Percentiles rank a stretch among this genome's conserved stretches.
phyloP scores from a whole-genome alignment of 1,140 invertebrate genomes.

The Odontomachus brunneus region DNA sequence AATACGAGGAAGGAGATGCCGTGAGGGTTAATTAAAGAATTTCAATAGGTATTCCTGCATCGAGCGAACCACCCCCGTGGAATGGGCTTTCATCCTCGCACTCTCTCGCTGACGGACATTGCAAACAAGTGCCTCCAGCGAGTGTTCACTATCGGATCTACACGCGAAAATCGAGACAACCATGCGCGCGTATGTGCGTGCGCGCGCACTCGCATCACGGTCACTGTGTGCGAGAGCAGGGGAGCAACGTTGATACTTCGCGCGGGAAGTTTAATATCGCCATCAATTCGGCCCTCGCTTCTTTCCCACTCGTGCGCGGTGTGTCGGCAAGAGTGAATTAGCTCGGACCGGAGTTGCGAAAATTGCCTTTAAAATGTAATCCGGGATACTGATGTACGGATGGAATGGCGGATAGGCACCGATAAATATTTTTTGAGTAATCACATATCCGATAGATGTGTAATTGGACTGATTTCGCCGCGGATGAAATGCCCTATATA shows the following conservation, averaged over 20 bases:
- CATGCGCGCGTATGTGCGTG: not conserved
- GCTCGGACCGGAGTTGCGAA: conserved; percentile 29
- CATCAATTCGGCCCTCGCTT: conserved; percentile 66
- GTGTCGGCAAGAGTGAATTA: conserved; percentile 62
- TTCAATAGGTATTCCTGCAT: conserved; percentile 77
- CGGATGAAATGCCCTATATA: conserved; percentile 69
- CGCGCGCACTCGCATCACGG: not conserved
- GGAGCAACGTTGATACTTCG: conserved; percentile 44
- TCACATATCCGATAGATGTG: conserved; percentile 69
- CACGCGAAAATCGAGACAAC: conserved; percentile 63
- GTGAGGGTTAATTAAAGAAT: conserved; percentile 80
- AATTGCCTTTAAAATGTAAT: conserved; percentile 64
- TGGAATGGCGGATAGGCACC: conserved; percentile 54
- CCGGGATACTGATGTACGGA: conserved; percentile 57
- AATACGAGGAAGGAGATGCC: conserved; percentile 42
- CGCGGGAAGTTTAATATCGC: conserved; percentile 73
- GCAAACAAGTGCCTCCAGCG: conserved; percentile 74
- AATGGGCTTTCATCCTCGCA: conserved; percentile 72
- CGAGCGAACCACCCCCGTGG: conserved; percentile 58
- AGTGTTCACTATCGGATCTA: conserved; percentile 68
- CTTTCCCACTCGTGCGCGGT: conserved; percentile 26
- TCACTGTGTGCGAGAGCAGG: not conserved
- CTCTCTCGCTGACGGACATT: conserved; percentile 67
- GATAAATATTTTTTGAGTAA: conserved; percentile 72
- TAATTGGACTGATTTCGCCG: conserved; percentile 72